A percentile compares a stretch with the other conserved stretches of the same genome.
Evolutionary conservation across 2,888 invertebrate genomes (phyloP).

Genomic region (Eledone cirrhosa): DNA sequence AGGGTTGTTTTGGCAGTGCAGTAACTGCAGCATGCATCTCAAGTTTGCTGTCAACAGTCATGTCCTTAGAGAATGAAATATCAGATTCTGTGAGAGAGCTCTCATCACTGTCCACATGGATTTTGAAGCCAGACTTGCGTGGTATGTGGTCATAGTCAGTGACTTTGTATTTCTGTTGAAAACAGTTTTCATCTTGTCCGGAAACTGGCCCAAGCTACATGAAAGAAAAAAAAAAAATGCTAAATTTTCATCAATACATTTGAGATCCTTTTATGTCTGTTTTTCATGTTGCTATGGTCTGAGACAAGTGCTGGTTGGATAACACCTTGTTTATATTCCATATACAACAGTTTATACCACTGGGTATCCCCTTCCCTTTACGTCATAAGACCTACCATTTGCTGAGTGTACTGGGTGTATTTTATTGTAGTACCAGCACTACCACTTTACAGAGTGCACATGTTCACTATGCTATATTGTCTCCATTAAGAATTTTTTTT

Average conservation of each 20-base stretch:
- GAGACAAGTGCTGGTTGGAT: neutral
- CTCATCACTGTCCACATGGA: constrained; percentile 34
- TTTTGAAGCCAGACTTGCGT: neutral
- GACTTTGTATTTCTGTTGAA: constrained; percentile 14
- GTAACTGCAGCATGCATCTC: constrained; percentile 31
- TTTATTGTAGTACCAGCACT: no score
- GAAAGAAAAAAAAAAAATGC: neutral
- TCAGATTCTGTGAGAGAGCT: constrained; percentile 5
- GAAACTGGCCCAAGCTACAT: neutral
- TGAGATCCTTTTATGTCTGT: neutral
- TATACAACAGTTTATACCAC: no score
- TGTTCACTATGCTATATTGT: no score
- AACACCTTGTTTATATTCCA: no score
- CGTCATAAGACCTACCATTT: no score
- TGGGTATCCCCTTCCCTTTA: no score
- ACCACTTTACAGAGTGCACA: no score
- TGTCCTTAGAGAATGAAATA: neutral
- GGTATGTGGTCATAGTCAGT: neutral
- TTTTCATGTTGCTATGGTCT: neutral
- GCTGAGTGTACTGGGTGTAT: no score
- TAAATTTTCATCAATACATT: neutral
- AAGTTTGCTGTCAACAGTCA: constrained; percentile 2
- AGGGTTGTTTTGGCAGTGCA: constrained; percentile 27
- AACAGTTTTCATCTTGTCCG: neutral
- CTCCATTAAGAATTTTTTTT: no score